phyloP scores from a whole-genome alignment of 92 coral and sea anemone genomes.

The Siderastrea siderea region DNA sequence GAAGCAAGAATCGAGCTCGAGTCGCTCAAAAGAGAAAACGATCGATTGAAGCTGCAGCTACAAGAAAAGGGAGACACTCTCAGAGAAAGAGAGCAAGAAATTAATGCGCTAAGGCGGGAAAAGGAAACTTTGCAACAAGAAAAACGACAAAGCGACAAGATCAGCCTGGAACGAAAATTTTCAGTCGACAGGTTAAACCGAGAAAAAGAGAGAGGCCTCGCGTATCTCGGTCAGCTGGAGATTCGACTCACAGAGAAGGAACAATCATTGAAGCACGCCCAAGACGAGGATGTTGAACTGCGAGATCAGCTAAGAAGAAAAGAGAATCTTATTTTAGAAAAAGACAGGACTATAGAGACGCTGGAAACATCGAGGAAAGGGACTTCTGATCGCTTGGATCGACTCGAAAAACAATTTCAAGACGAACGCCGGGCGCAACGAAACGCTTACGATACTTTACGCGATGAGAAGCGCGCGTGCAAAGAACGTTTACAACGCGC shows the following conservation, averaged over 20 bases:
- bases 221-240: conserved; percentile 65
- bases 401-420: conserved; percentile 55
- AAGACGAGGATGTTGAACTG: conserved; percentile 53
- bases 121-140: conserved; percentile 67
- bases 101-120: conserved; percentile 62
- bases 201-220: conserved; percentile 81
- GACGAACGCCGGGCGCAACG: conserved; percentile 64
- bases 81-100: conserved; percentile 62
- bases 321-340: conserved; percentile 54
- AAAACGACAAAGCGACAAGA: conserved; percentile 61
- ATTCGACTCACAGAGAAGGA: conserved; percentile 69
- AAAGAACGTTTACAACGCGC: conserved; percentile 71
- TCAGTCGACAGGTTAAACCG: conserved; percentile 73
- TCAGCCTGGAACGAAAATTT: conserved; percentile 74
- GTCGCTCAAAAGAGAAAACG: conserved; percentile 73
- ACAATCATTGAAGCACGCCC: conserved; percentile 54
- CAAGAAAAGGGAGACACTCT: conserved; percentile 69
- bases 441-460: conserved; percentile 54
- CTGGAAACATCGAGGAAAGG: conserved; percentile 53
- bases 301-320: conserved; percentile 67
- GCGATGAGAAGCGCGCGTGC: conserved; percentile 72
- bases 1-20: conserved; percentile 60
- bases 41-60: conserved; percentile 60
- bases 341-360: conserved; percentile 69
- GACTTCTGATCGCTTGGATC: conserved; percentile 48